phyloP scores from a whole-genome alignment of 2,113 vertebrate species.

The Circaetus gallicus region DNA sequence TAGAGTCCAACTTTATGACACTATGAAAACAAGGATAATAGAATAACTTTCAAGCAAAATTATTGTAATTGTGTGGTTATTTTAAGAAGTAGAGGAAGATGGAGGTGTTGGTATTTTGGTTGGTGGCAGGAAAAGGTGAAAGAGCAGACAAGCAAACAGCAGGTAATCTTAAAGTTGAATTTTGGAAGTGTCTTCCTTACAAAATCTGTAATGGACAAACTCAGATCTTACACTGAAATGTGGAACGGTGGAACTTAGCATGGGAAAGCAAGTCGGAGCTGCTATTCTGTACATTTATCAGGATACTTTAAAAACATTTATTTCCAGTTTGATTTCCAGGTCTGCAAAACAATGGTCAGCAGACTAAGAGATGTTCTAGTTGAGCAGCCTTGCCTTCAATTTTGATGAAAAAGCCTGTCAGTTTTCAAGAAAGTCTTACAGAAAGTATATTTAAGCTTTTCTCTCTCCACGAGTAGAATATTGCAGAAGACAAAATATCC shows the following conservation, averaged over 20 bases:
- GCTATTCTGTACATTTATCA: not conserved
- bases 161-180: not conserved
- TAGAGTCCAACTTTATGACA: slow-evolving; percentile 34
- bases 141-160: not conserved
- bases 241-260: not conserved
- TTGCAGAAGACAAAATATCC: slow-evolving; percentile 13
- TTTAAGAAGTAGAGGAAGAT: not conserved
- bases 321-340: not conserved
- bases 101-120: not conserved
- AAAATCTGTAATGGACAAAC: not conserved
- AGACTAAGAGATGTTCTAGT: not conserved
- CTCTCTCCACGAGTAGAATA: not conserved
- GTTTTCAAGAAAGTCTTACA: slow-evolving; percentile 1
- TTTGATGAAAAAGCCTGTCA: not conserved
- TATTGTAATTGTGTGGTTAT: not conserved
- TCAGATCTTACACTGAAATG: not conserved
- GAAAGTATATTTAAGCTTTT: not conserved
- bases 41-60: not conserved
- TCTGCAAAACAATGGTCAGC: slow-evolving; percentile 3
- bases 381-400: not conserved
- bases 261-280: not conserved
- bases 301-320: not conserved
- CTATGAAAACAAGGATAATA: not conserved
- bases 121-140: not conserved
- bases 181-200: not conserved